phyloP scores from a whole-genome alignment of 2,113 vertebrate genomes.

The Thalassarche chlororhynchos region DNA sequence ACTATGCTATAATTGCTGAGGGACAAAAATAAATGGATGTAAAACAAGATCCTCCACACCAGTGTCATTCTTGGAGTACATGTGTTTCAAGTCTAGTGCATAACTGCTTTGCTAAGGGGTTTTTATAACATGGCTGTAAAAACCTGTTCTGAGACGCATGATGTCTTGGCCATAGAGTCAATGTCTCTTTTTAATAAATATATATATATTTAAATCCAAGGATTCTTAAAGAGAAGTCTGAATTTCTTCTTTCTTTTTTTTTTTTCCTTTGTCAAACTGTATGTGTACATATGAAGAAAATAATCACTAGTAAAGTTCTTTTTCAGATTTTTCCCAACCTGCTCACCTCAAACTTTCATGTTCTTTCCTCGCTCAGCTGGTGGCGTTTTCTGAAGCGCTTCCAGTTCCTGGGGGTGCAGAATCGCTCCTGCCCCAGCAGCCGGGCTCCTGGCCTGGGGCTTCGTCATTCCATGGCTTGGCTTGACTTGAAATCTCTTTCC shows the following conservation, averaged over 20 bases:
- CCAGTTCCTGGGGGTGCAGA: neutral
- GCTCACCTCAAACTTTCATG: neutral
- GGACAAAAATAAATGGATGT: conserved; percentile 77
- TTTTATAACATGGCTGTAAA: conserved; percentile 65
- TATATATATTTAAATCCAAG: conserved; percentile 66
- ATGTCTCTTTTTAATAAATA: conserved; percentile 68
- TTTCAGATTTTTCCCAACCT: neutral
- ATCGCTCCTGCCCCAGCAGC: neutral
- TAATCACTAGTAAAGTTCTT: neutral
- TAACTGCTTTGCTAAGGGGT: conserved; percentile 63
- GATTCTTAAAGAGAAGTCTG: conserved; percentile 54
- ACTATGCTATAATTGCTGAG: conserved; percentile 74
- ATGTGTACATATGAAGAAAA: neutral
- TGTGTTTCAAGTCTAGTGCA: conserved; percentile 64
- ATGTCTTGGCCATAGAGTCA: conserved; percentile 58
- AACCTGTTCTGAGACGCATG: conserved; percentile 58
- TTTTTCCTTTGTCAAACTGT: neutral
- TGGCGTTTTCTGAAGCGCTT: neutral
- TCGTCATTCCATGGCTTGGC: neutral
- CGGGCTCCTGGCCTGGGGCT: neutral
- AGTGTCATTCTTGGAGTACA: conserved; percentile 76
- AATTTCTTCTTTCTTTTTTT: neutral
- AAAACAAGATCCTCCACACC: conserved; percentile 71
- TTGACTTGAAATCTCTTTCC: neutral
- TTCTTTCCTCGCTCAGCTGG: neutral